Evolutionary conservation across 2,888 invertebrate genomes (phyloP).

Genomic region (Acheta domesticus): DNA sequence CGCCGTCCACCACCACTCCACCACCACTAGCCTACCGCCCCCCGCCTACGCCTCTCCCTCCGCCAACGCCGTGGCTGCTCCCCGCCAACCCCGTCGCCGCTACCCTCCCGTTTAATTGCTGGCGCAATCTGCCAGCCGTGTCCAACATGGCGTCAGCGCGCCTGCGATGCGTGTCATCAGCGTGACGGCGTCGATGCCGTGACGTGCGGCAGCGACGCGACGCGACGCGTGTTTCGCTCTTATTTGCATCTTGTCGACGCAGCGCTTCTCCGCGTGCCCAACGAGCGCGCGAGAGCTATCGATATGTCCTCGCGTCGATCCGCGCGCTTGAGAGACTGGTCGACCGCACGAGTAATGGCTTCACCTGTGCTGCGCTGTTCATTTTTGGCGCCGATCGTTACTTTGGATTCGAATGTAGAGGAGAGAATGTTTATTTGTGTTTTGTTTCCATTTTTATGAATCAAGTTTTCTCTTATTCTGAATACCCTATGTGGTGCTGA

Average conservation of each 20-base stretch:
- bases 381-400: too few species aligned
- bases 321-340: not conserved
- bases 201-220: not conserved
- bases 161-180: not conserved
- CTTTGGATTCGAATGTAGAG: too few species aligned
- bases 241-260: conserved; percentile 18
- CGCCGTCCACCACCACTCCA: too few species aligned
- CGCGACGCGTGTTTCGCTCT: not conserved
- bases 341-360: not conserved
- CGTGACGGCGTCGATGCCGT: not conserved
- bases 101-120: not conserved
- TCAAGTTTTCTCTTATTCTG: too few species aligned
- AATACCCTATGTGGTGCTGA: too few species aligned
- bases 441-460: too few species aligned
- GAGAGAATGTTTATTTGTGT: too few species aligned
- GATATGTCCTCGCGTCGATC: too few species aligned
- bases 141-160: not conserved
- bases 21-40: too few species aligned
- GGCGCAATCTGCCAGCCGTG: not conserved
- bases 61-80: not conserved
- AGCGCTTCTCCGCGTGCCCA: not conserved
- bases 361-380: too few species aligned
- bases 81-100: not conserved
- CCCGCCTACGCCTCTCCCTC: too few species aligned
- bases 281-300: not conserved